Conservation (phyloP, 2,888 invertebrate genomes). For the Nebria brevicollis region DNA sequence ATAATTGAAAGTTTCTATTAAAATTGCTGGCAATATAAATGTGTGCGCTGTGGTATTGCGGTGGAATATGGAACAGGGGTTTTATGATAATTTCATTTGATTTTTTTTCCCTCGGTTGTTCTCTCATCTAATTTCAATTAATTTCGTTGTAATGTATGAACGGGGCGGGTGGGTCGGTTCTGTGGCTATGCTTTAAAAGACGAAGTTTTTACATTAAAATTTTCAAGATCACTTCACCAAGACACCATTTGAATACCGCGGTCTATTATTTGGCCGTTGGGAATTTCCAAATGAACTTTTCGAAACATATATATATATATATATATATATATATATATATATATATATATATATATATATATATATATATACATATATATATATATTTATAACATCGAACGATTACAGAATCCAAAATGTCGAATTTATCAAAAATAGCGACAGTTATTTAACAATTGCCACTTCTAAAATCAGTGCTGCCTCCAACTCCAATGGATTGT, state of each 20-base stretch:
- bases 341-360: too few species aligned
- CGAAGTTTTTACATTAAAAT: constrained; percentile 46
- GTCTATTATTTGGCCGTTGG: constrained; percentile 42
- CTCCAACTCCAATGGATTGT: too few species aligned
- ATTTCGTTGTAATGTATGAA: constrained; percentile 39
- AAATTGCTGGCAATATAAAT: too few species aligned
- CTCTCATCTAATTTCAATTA: constrained; percentile 43
- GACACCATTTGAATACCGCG: constrained; percentile 34
- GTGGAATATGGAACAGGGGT: neutral
- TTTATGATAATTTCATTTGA: constrained; percentile 1
- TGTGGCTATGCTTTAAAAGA: constrained; percentile 6
- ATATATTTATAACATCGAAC: constrained; percentile 22
- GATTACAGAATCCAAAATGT: neutral
- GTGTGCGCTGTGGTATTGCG: neutral
- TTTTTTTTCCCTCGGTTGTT: constrained; percentile 4
- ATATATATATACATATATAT: too few species aligned
- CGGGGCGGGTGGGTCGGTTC: constrained; percentile 9
- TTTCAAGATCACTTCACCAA: constrained; percentile 45
- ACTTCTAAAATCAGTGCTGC: too few species aligned
- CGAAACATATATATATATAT: too few species aligned
- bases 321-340: too few species aligned
- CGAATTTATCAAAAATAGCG: too few species aligned
- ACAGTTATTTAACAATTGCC: too few species aligned
- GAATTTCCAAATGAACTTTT: constrained; percentile 42
- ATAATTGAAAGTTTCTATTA: neutral